phyloP scores from a whole-genome alignment of 2,797 vertebrate genomes.

The Pipistrellus nathusii region DNA sequence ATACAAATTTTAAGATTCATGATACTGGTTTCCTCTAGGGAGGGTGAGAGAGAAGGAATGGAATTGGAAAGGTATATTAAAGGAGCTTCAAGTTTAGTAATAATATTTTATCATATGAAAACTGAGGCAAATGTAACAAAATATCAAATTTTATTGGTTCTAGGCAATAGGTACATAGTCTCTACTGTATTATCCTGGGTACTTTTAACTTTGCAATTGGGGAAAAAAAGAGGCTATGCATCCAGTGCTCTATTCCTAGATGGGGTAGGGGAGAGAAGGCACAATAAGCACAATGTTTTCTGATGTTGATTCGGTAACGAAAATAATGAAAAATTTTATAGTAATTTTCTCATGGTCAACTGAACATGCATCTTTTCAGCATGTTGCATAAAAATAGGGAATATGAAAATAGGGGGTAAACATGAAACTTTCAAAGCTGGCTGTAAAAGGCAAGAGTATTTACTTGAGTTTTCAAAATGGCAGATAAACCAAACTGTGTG shows the following conservation, averaged over 20 bases:
- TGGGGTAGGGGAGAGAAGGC: not conserved
- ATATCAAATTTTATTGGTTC: not conserved
- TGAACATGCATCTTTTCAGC: not conserved
- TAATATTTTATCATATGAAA: not conserved
- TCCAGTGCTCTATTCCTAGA: not conserved
- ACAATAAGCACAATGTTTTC: conserved; percentile 10
- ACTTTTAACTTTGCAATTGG: not conserved
- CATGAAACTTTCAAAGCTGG: not conserved
- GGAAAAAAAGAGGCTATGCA: not conserved
- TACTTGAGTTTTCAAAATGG: conserved; percentile 33
- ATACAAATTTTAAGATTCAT: conserved; percentile 51
- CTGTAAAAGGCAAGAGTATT: not conserved
- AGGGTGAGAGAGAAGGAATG: not conserved
- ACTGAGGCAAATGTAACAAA: conserved; percentile 30
- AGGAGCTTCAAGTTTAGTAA: conserved; percentile 27
- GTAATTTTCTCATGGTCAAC: not conserved
- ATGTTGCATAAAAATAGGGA: not conserved
- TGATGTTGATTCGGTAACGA: not conserved
- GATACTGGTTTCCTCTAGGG: not conserved
- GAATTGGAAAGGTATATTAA: not conserved
- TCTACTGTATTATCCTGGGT: not conserved
- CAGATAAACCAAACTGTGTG: not conserved
- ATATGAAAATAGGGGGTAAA: not conserved
- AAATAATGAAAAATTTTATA: not conserved
- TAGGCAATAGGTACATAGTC: not conserved